Evolutionary conservation across 2,888 invertebrate species (phyloP).

Genomic region (Biston stratarius): DNA sequence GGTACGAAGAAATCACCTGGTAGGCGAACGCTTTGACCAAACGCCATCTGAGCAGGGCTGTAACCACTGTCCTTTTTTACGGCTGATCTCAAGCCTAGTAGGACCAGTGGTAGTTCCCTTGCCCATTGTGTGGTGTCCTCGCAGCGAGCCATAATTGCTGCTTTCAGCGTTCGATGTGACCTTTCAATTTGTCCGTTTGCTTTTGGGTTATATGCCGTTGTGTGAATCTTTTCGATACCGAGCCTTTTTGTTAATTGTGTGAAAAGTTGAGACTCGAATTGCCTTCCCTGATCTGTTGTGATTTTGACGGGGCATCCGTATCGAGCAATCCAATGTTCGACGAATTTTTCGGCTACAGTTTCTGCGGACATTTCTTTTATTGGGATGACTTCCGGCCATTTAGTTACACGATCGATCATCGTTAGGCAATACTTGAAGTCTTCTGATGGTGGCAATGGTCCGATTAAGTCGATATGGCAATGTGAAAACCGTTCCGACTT

Average conservation of each 20-base stretch:
- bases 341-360: background rate
- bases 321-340: background rate
- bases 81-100: background rate
- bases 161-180: background rate
- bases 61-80: conserved; percentile 4
- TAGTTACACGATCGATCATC: no score
- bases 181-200: background rate
- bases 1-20: no score
- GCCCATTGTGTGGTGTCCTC: background rate
- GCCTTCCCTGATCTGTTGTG: background rate
- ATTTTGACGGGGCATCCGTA: background rate
- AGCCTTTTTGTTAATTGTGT: no score
- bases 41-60: background rate
- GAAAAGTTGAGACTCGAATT: background rate
- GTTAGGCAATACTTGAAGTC: no score
- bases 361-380: background rate
- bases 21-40: no score
- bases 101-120: conserved; percentile 1
- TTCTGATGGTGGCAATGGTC: no score
- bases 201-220: no score
- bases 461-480: no score
- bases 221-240: no score
- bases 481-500: no score
- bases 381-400: no score
- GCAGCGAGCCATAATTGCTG: background rate